phyloP scores from a whole-genome alignment of 1,140 invertebrate species.

The Caenorhabditis tropicalis region DNA sequence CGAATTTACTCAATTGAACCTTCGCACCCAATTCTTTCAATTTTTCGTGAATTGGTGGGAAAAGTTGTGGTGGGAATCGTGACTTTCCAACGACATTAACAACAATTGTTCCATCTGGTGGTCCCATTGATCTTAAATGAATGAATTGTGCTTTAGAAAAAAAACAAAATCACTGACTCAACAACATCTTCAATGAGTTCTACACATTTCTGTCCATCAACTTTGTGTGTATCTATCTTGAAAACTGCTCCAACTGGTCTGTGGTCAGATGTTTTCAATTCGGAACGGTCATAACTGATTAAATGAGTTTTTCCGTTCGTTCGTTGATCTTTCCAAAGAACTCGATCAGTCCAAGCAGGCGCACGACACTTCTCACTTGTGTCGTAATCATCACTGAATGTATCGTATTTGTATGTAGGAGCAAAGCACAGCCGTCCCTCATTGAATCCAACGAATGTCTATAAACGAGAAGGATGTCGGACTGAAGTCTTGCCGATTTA shows the following conservation, averaged over 20 bases:
- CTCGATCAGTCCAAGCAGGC: constrained; percentile 96
- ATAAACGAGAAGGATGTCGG: constrained; percentile 73
- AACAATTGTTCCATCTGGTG: constrained; percentile 66
- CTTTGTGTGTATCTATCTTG: constrained; percentile 56
- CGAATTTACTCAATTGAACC: constrained; percentile 58
- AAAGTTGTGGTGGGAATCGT: constrained; percentile 61
- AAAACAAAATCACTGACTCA: constrained; percentile 35
- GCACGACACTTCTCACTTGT: constrained; percentile 93
- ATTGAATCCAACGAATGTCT: constrained; percentile 91
- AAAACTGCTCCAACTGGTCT: constrained; percentile 71
- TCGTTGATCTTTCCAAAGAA: constrained; percentile 80
- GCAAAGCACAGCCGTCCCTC: constrained; percentile 91
- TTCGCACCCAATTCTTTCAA: constrained; percentile 58
- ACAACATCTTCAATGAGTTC: constrained; percentile 61
- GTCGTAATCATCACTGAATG: constrained; percentile 98
- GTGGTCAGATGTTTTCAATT: constrained; percentile 97
- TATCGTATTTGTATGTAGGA: constrained; percentile 98
- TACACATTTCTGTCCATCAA: constrained; percentile 60
- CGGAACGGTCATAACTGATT: constrained; percentile 79
- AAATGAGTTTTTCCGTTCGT: constrained; percentile 14
- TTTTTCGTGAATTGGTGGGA: constrained; percentile 58
- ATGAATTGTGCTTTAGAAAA: too few relatives aligned
- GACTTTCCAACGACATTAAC: constrained; percentile 57
- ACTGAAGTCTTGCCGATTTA: not conserved
- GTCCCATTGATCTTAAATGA: constrained; percentile 65